Conservation (phyloP, 2,113 vertebrate genomes). For the Rhinopithecus roxellana region DNA sequence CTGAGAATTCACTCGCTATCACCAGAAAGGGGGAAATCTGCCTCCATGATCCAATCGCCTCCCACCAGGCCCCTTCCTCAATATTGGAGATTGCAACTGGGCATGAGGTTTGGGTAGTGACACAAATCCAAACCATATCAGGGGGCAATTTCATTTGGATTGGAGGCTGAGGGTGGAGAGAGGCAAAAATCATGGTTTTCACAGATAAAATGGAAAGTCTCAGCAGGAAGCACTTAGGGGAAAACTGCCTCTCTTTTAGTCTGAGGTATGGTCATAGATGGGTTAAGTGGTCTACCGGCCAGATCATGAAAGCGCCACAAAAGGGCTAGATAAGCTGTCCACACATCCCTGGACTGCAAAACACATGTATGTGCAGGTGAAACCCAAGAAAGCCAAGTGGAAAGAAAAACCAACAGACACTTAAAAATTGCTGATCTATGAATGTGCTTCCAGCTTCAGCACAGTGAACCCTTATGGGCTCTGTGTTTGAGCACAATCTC, state of each 20-base stretch:
- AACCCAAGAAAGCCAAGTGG: background rate
- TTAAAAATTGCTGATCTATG: background rate
- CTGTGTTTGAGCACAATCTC: background rate
- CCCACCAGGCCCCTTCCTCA: too few relatives aligned
- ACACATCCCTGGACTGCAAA: background rate
- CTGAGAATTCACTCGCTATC: too few relatives aligned
- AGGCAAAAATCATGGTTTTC: background rate
- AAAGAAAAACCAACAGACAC: background rate
- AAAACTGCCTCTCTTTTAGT: background rate
- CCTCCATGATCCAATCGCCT: too few relatives aligned
- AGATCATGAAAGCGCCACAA: background rate
- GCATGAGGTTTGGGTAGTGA: too few relatives aligned
- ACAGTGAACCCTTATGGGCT: background rate
- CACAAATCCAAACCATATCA: too few relatives aligned
- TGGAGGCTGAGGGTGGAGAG: too few relatives aligned
- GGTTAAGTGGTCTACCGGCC: background rate
- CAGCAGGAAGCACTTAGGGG: background rate
- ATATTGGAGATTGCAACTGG: too few relatives aligned
- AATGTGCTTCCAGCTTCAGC: background rate
- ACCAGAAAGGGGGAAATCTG: too few relatives aligned
- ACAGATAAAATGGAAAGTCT: background rate
- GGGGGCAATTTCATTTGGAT: background rate
- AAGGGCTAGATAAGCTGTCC: background rate
- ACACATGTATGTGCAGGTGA: background rate
- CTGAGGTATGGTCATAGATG: too few relatives aligned